Evolutionary conservation across 2,888 invertebrate genomes (phyloP), one percentile per base, ranked within the genome.

Genomic region (Amiota mariae): DNA sequence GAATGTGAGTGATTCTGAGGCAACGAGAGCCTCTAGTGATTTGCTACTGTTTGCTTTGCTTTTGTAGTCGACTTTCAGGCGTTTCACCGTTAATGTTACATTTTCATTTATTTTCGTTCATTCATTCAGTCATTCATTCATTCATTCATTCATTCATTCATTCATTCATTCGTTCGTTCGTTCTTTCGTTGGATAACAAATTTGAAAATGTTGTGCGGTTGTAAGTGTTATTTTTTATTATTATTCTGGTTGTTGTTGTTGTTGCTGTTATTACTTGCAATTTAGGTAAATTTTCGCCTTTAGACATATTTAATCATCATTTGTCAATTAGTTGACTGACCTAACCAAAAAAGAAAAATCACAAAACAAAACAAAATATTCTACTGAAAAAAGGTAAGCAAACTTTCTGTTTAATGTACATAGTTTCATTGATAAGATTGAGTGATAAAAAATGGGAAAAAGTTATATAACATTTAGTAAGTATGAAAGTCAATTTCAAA

Each of bases 241-340:
- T 24, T 24, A 2, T 24, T 24, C 1, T 24, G 1, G 0, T 36
- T 36, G 4, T 15, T 54, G 10, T 54, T 54, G 8, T 54, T 3
- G 74, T 78, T 72, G 74, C 63, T 70, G 74, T 71, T 70, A 47
- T n/a, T 67, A 46, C 18, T 75, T 72, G 81, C 74, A 75, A 18
- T 47, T 48, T 15, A 49, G 36, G 61, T 20, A 61, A 15, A 61
- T 61, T 6, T 13, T 13, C 46, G 64, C 64, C 59, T 15, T 9
- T 24, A 15, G 20, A 15, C 59, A 8, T 20, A 82, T 83, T 84
- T 82, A 78, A 85, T 84, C 84, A 84, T 85, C 84, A 84, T 84
- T 84, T 84, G 84, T 84, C 84, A 84, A 84, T 84, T 84, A 84
- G 84, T 81, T 83, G 80, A 75, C 71, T 76, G 72, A 78, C 71